phyloP scores from a whole-genome alignment of 2,888 invertebrate genomes.

The Microchrysa polita region DNA sequence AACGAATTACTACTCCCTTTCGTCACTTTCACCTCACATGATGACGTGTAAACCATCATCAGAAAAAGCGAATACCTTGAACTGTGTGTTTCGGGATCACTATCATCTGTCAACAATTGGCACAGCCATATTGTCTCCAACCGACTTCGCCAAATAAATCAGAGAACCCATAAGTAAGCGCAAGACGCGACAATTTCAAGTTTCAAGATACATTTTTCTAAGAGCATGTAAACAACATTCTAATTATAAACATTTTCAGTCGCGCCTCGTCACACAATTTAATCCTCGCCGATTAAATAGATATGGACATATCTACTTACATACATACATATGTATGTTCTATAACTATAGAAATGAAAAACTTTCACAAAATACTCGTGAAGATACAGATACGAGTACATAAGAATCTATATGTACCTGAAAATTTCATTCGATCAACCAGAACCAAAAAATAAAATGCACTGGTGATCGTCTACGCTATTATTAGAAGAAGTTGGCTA shows the following conservation, averaged over 20 bases:
- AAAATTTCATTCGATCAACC: background rate
- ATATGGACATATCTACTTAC: too few relatives aligned
- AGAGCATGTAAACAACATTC: slow-evolving; percentile 20
- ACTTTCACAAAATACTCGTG: background rate
- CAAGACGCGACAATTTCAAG: too few relatives aligned
- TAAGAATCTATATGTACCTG: too few relatives aligned
- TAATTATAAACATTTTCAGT: slow-evolving; percentile 13
- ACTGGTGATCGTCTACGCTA: background rate
- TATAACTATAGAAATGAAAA: background rate
- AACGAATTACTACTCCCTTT: too few relatives aligned
- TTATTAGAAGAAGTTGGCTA: background rate
- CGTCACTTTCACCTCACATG: too few relatives aligned
- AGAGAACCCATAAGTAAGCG: background rate
- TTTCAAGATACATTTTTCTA: slow-evolving; percentile 7
- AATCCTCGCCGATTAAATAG: background rate
- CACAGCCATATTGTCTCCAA: slow-evolving; percentile 32
- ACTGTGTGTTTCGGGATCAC: background rate
- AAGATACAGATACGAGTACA: background rate
- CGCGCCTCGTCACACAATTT: background rate
- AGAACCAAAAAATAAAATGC: background rate
- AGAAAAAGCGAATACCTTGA: background rate
- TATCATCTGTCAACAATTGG: slow-evolving; percentile 10
- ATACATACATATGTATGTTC: too few relatives aligned
- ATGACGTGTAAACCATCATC: too few relatives aligned
- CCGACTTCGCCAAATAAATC: background rate